Evolutionary conservation across 2,888 invertebrate species (phyloP), one percentile per base, ranked within the genome.

Genomic region (Diaperis boleti): DNA sequence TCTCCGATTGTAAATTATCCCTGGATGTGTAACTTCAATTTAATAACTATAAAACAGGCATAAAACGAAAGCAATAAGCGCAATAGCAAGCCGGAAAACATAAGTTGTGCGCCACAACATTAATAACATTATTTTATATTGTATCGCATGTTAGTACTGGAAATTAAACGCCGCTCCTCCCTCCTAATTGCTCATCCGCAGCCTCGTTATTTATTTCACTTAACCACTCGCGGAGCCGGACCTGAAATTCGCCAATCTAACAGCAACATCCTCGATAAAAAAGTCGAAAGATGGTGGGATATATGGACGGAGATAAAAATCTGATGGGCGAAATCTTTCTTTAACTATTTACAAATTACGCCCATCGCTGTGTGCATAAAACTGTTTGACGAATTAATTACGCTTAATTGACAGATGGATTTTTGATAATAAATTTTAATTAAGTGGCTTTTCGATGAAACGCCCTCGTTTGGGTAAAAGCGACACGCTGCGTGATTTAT

Each of bases 11-110:
- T 56, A 56, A 56, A 56, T 56, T 56, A 45, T 45, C 13, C 20
- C 11, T 18, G 20, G 55, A 55, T 55, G 55, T 55, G 55, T 33
- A 55, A 55, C 56, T 56, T 44, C 56, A 35, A 45, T 56, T 44
- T 56, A 56, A 56, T 56, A 56, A 56, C 56, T 56, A 56, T 56
- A 56, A 56, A 56, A 56, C 44, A 18, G 14, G 35, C 56, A 56
- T 56, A 56, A 56, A 56, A 45, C 45, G 55, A 44, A 54, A 41
- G 55, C 55, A 55, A 55, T 55, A 55, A 55, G 55, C 44, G 26
- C 17, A 52, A 37, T 15, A 37, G 14, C 15, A 41, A 54, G 29
- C 29, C 55, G 55, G 55, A 55, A 42, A 55, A 55, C 42, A 42
- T 42, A 42, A 55, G 31, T 42, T 39, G 22, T 42, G 13, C n/a